Evolutionary conservation across 1,140 invertebrate genomes (phyloP), one percentile per base, ranked within the genome.

Genomic region (Microplitis mediator): DNA sequence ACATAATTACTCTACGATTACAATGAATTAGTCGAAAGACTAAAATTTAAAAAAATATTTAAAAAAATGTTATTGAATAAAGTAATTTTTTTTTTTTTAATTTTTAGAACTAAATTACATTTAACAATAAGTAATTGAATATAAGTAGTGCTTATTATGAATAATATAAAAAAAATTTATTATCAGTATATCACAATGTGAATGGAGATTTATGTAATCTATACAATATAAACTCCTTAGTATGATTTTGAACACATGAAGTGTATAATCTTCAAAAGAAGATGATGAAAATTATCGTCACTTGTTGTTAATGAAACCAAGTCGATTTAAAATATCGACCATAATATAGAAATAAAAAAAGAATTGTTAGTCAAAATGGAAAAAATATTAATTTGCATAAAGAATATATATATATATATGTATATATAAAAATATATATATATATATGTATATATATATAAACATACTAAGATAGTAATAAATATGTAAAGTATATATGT

Each of bases 41-140:
- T 71, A 9, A 72, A 58, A 68, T 76, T 67, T 71, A 76, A 78
- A 74, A 14, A 62, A 67, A 52, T 72, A 63, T 75, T 74, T 65
- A 75, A 77, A 79, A 79, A 73, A 58, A 76, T 61, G 58, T 60
- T 60, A 8, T 60, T 32, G 58, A 54, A 14, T 56, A 16, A 16
- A 50, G 45, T 23, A 23, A 23, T 23, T 23, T 45, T 45, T 45
- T 45, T 39, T 39, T 45, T 45, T 45, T 45, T 45, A 45, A 45
- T 45, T 45, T 45, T 8, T 9, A 45, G 11, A 45, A 45, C 39
- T 45, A 9, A 45, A 45, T 45, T 45, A 45, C 39, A 45, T 45
- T 6, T 45, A 45, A 45, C 39, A 45, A 45, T 54, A n/a, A 16
- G 52, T 54, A 16, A 54, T 54, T 54, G 13, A 54, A 16, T 14